These are phyloP conservation scores for Cisticola juncidis DNA, from an alignment of 2,113 vertebrate genomes.

Conservation along the genomic window DNA sequence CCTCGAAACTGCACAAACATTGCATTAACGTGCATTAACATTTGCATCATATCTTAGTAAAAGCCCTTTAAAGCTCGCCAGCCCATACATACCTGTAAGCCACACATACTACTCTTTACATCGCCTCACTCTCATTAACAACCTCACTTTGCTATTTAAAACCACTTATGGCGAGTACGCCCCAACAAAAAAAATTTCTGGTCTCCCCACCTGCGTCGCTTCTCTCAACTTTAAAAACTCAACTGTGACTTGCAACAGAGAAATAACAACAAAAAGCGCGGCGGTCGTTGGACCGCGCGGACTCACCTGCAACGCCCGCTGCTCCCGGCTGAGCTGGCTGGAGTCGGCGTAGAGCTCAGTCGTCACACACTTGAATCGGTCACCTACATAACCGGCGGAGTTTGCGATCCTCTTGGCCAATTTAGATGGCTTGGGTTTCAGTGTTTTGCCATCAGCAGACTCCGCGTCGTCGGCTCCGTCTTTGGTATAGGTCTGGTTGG, in stretches of 20 bases:
- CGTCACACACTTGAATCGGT: slow-evolving; percentile 97
- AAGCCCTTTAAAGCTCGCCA: slow-evolving; percentile 56
- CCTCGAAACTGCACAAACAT: slow-evolving; percentile 39
- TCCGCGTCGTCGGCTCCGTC: slow-evolving; percentile 75
- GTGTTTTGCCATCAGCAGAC: slow-evolving; percentile 75
- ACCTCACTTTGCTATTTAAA: not conserved
- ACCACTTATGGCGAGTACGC: not conserved
- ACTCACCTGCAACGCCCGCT: slow-evolving; percentile 97
- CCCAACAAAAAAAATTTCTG: not conserved
- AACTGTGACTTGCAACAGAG: slow-evolving; percentile 43
- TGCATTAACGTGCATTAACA: slow-evolving; percentile 57
- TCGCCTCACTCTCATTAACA: slow-evolving; percentile 15
- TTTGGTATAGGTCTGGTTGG: slow-evolving; percentile 75
- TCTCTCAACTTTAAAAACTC: slow-evolving; percentile 56
- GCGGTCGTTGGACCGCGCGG: not conserved
- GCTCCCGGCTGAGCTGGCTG: slow-evolving; percentile 97
- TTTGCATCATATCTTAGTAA: slow-evolving; percentile 41
- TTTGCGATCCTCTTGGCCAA: slow-evolving; percentile 96
- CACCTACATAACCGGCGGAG: slow-evolving; percentile 96
- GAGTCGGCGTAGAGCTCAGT: slow-evolving; percentile 97
- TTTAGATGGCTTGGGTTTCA: slow-evolving; percentile 84
- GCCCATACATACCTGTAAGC: not conserved
- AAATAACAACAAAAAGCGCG: not conserved
- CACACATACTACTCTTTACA: not conserved
- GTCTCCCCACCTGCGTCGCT: slow-evolving; percentile 22